phyloP scores from a whole-genome alignment of 1,140 invertebrate genomes.

The Cydia pomonella region DNA sequence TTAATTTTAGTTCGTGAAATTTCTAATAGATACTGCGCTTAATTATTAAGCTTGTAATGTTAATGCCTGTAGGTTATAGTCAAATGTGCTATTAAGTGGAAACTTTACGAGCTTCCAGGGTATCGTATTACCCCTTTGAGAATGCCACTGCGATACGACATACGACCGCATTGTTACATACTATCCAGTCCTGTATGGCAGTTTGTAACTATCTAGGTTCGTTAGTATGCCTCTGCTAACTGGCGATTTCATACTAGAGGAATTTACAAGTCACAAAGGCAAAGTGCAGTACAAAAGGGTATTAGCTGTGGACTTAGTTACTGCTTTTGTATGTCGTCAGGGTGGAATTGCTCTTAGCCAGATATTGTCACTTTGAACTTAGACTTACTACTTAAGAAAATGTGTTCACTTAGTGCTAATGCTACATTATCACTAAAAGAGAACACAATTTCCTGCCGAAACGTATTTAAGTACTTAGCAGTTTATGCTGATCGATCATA shows the following conservation, averaged over 20 bases:
- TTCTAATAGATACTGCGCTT: too few relatives aligned
- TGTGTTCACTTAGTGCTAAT: too few relatives aligned
- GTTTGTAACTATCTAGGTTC: neutral
- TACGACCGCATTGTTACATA: neutral
- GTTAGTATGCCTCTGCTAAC: neutral
- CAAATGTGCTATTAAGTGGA: neutral
- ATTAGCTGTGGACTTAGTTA: neutral
- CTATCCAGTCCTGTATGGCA: neutral
- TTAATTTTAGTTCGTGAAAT: too few relatives aligned
- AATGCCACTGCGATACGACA: neutral
- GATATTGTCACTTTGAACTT: too few relatives aligned
- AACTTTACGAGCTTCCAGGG: neutral
- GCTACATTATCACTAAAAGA: too few relatives aligned
- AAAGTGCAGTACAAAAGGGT: neutral
- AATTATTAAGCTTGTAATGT: too few relatives aligned
- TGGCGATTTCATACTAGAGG: neutral
- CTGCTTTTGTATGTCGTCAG: too few relatives aligned
- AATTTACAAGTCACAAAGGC: constrained; percentile 13
- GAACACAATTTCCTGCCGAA: too few relatives aligned
- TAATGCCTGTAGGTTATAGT: neutral
- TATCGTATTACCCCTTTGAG: neutral
- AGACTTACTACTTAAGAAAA: too few relatives aligned
- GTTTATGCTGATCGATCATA: neutral
- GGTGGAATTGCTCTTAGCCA: too few relatives aligned
- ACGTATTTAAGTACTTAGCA: too few relatives aligned